Base-by-base conservation (phyloP, 1,140 invertebrate species). In the Archegozetes longisetosus region DNA sequence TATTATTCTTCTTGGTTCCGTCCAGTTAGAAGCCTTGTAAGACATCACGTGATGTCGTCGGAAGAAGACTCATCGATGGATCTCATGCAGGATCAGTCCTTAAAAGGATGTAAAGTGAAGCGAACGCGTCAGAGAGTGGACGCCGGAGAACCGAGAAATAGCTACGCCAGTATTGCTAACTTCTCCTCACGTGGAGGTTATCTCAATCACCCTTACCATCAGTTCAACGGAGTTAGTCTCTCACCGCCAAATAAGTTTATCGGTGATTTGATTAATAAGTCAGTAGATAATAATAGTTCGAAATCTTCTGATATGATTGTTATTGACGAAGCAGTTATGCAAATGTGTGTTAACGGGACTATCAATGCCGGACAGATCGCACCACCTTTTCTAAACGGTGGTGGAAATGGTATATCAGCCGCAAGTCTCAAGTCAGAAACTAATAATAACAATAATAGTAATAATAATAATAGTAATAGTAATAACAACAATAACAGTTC, bases 61-160 rank as follows among this genome's bases (percentile, higher is more conserved):
- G 32, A 40, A 40, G 32, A 40, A 40, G 32, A 40, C 32, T 40
- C 32, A 6, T 40, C 32, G 6, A 40, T 40, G 32, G 32, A 40
- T 40, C 6, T 40, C 32, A 40, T 40, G 17, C 17, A 6, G 17
- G 32, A 40, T 17, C 32, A 40, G 32, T 40, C 32, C 17, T 40
- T 40, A 40, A 40, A 40, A 40, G 32, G 32, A 9, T 40, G 32
- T 40, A 89, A 88, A 81, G 76, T 79, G 76, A 87, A 86, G 79
- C 82, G 85, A 78, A 84, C 84, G 77, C 83, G 86, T 82, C 86
- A 89, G 80, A 83, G 87, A 78, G 86, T 89, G 77, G 86, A 90
- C 83, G 86, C 86, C 78, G 86, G 86, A 70, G 86, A 89, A 79
- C 86, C 86, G 73, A 82, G 87, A 75, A 89, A 89, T 80, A 85